A percentile compares a stretch with the other conserved stretches of the same genome.
These are phyloP conservation scores for Salminus brasiliensis DNA, from an alignment of 2,113 vertebrate genomes.

Conservation along the genomic window DNA sequence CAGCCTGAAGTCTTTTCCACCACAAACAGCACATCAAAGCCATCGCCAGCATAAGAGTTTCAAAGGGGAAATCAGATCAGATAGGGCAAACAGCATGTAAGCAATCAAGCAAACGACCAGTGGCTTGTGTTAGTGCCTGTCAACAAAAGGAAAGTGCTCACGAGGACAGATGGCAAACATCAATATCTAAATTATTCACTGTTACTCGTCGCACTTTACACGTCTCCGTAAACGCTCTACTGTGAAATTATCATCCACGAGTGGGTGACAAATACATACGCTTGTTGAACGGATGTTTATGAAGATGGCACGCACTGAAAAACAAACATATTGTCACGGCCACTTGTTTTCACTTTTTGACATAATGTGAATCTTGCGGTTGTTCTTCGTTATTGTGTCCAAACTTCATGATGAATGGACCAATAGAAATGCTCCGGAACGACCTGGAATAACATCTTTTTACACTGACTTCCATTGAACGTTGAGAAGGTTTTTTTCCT, in stretches of 20 bases:
- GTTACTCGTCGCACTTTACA: background rate
- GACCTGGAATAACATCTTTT: too few species aligned
- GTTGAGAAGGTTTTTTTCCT: too few species aligned
- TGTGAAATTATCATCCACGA: background rate
- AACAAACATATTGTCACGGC: too few species aligned
- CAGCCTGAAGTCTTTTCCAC: slow-evolving; percentile 28
- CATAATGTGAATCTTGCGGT: too few species aligned
- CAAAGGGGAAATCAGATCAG: background rate
- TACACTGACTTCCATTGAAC: too few species aligned
- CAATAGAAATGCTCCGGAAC: too few species aligned
- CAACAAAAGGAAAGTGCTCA: background rate
- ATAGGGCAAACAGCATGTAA: background rate
- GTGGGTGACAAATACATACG: background rate
- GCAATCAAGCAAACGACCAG: background rate
- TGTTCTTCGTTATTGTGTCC: too few species aligned
- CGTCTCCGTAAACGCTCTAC: background rate
- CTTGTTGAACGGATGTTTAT: background rate
- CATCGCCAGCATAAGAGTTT: background rate
- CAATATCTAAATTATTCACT: background rate
- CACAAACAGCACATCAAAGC: slow-evolving; percentile 27
- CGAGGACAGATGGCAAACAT: background rate
- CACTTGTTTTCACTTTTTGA: too few species aligned
- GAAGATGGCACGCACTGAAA: background rate
- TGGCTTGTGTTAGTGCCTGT: background rate
- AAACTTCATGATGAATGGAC: too few species aligned